Base-by-base conservation (phyloP, 2,113 vertebrate genomes). In the Pogonocichla stellata region DNA sequence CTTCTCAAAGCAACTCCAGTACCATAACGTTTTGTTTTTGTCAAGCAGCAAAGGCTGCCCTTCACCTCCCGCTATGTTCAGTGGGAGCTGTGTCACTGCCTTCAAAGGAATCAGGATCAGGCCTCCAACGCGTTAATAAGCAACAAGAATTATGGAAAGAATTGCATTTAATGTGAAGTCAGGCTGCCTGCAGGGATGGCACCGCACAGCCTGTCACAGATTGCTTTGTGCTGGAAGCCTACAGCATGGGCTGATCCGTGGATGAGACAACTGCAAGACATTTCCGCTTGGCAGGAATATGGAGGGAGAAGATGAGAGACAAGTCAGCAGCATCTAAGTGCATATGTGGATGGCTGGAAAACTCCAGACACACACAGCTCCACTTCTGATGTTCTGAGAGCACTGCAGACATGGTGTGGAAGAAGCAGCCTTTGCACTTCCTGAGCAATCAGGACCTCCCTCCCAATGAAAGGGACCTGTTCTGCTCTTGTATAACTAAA, bases 41-140 rank as follows among this genome's bases (percentile, higher is more conserved):
- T 96, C 91, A 91, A 80, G 56, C 33, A 92, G 92, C 56, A 97
- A 87, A 93, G 43, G 56, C 80, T 19, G 28, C 82, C 82, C 81
- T 88, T 92, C 88, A 92, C 72, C 80, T 94, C 90, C 92, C 0
- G 7, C 93, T 86, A 94, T 0, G 28, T 88, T 93, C 90, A 61
- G 78, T 72, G 67, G n/a, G 65, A 95, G 64, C 78, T 74, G 62
- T 95, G 80, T 89, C 95, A 87, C 80, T 29, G 2, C 51, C 87
- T 92, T 97, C 95, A 97, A 97, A 94, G 89, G 72, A 82, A 86
- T 56, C 92, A 69, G 94, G 84, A 96, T 96, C 89, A 87, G 92
- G 74, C 79, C 89, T 94, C 86, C 65, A 82, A 69, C 0, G 4
- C 51, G 66, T 80, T 97, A 96, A 97, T 96, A 95, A 96, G 84